phyloP scores from a whole-genome alignment of 2,113 vertebrate genomes.

The Neogale vison region DNA sequence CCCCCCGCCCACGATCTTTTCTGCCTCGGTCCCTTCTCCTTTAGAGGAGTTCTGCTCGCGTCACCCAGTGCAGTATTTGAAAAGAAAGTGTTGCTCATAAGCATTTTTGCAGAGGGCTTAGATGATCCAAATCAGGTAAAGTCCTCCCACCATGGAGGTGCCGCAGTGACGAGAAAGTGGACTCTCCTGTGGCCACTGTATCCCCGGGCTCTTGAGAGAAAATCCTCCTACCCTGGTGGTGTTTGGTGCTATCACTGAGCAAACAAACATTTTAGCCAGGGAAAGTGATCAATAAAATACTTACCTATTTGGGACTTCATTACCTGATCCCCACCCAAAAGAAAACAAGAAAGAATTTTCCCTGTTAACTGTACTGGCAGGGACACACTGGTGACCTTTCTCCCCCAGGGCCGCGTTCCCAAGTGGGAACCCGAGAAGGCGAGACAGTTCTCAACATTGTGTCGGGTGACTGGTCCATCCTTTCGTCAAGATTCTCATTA shows the following conservation, averaged over 20 bases:
- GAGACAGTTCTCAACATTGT: fast-evolving
- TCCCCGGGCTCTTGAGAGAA: background rate
- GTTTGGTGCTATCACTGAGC: background rate
- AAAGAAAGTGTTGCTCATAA: background rate
- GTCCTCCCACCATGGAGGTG: no score
- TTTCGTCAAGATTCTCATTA: background rate
- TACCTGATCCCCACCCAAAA: background rate
- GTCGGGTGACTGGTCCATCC: fast-evolving
- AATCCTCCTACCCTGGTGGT: background rate
- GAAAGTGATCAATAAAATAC: background rate
- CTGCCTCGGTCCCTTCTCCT: background rate
- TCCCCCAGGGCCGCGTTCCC: background rate
- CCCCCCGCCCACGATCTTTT: background rate
- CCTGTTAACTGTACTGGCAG: no score
- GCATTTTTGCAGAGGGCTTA: background rate
- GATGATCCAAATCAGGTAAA: background rate
- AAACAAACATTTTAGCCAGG: background rate
- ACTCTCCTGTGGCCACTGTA: background rate
- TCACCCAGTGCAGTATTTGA: fast-evolving
- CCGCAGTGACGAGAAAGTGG: background rate
- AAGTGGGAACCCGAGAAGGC: no score
- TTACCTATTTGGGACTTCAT: background rate
- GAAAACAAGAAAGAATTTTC: background rate
- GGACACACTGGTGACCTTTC: fast-evolving
- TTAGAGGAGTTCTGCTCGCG: background rate